These are phyloP conservation scores for Lerista edwardsae DNA, from an alignment of 2,797 vertebrate species.

Conservation along the genomic window DNA sequence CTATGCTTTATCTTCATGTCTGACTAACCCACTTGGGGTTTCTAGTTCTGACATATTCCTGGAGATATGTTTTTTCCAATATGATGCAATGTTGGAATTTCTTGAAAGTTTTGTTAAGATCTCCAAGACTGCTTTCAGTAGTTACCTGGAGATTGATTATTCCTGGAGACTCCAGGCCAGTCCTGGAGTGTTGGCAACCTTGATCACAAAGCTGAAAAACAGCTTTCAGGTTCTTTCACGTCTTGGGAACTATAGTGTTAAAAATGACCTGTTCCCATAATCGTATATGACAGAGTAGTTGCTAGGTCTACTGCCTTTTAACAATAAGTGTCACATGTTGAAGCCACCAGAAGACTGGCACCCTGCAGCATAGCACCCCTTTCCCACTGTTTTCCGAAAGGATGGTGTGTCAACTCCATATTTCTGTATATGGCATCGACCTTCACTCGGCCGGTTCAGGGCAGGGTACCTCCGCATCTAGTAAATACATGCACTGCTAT, in stretches of 20 bases:
- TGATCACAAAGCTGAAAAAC: neutral
- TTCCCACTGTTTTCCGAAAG: neutral
- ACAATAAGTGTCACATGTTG: neutral
- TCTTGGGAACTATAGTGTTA: neutral
- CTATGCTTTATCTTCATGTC: neutral
- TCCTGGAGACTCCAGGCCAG: neutral
- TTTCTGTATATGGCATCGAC: neutral
- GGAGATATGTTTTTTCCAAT: too few relatives aligned
- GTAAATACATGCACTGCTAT: neutral
- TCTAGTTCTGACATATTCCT: too few relatives aligned
- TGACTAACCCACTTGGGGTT: too few relatives aligned
- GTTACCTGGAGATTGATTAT: too few relatives aligned
- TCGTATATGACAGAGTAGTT: neutral
- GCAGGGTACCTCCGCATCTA: too few relatives aligned
- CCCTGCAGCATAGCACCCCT: neutral
- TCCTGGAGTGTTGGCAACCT: too few relatives aligned
- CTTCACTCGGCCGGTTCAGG: neutral
- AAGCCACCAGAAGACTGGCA: neutral
- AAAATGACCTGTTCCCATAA: neutral
- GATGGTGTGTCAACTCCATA: neutral
- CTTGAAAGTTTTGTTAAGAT: too few relatives aligned
- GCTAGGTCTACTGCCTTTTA: neutral
- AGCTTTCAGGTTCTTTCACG: neutral
- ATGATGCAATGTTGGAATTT: too few relatives aligned
- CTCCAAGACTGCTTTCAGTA: too few relatives aligned